Evolutionary conservation across 2,888 invertebrate genomes (phyloP).

Genomic region (Acanthoscelides obtectus): DNA sequence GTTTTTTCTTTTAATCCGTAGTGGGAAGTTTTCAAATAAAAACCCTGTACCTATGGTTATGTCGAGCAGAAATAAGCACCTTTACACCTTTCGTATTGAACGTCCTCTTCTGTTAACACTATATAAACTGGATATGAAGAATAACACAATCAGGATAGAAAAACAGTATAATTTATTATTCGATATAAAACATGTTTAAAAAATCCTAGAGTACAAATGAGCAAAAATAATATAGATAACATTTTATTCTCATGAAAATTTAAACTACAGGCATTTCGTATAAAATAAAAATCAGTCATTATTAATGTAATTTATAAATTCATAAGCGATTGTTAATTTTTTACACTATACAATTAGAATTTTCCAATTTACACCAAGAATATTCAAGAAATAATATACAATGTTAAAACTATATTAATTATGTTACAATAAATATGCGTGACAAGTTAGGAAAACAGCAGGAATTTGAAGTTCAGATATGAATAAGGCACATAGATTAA

Average conservation of each 20-base stretch:
- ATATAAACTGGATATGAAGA: too few relatives aligned
- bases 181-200: not conserved
- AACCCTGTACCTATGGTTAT: too few relatives aligned
- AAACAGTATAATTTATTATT: not conserved
- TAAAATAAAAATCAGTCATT: slow-evolving; percentile 8
- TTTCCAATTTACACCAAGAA: not conserved
- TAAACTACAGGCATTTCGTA: not conserved
- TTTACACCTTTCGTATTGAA: too few relatives aligned
- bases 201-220: slow-evolving; percentile 12
- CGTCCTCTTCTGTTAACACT: too few relatives aligned
- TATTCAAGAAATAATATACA: slow-evolving; percentile 15
- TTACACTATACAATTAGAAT: not conserved
- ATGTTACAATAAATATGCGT: slow-evolving; percentile 17
- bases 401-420: slow-evolving; percentile 7
- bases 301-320: slow-evolving; percentile 8
- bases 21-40: too few relatives aligned
- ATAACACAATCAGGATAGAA: not conserved
- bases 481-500: not conserved
- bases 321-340: not conserved
- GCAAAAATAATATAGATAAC: slow-evolving; percentile 4
- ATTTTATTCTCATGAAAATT: not conserved
- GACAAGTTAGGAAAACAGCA: not conserved
- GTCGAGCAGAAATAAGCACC: too few relatives aligned
- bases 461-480: not conserved
- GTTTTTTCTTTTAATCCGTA: too few relatives aligned